phyloP scores from a whole-genome alignment of 64 coral and sea anemone species.

The Montipora efflorescens region DNA sequence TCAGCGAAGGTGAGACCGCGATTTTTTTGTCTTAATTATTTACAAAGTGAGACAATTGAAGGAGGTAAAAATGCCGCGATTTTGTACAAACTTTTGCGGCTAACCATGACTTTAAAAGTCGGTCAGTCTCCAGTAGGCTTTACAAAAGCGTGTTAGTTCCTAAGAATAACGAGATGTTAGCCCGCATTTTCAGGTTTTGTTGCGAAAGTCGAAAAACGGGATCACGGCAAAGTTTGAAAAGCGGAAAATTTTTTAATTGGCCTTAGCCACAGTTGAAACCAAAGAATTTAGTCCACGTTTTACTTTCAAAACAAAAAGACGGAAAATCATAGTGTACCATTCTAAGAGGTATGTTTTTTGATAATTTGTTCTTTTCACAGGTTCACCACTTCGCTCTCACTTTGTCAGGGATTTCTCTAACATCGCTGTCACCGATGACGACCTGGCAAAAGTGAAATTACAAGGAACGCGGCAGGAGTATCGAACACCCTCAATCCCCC shows the following conservation, averaged over 20 bases:
- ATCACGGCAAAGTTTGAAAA: too few species aligned
- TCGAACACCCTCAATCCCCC: background rate
- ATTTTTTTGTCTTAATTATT: background rate
- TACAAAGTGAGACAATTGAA: background rate
- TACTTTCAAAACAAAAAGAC: background rate
- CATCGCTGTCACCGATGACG: background rate
- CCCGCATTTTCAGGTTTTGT: too few species aligned
- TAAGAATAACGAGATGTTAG: background rate
- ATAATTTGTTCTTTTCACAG: background rate
- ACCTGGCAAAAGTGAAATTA: background rate
- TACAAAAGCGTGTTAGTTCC: background rate
- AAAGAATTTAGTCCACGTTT: background rate
- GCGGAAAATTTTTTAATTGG: too few species aligned
- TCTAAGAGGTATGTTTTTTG: background rate
- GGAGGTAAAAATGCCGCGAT: background rate
- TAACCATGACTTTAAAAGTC: background rate
- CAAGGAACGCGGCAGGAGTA: background rate
- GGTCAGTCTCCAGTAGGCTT: background rate
- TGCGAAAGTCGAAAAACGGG: too few species aligned
- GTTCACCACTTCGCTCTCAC: slow-evolving; percentile 4
- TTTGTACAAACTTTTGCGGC: background rate
- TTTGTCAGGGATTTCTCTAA: background rate
- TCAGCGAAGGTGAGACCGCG: background rate
- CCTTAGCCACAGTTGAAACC: too few species aligned
- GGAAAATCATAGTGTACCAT: background rate